A percentile compares a stretch with the other conserved stretches of the same genome.
phyloP scores from a whole-genome alignment of 2,888 invertebrate species.

The Lucinisca nassula region DNA sequence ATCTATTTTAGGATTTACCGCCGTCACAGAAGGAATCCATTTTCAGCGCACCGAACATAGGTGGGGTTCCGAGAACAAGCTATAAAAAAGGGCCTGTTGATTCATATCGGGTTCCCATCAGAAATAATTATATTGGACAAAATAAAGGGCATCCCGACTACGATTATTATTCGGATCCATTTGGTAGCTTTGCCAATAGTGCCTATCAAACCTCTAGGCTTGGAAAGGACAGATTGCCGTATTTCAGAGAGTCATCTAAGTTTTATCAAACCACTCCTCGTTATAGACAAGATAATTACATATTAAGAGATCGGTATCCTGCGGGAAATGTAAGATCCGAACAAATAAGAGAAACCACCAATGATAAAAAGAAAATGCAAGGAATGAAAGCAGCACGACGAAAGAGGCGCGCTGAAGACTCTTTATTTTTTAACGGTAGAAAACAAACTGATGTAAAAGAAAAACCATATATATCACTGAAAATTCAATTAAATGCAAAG shows the following conservation, averaged over 20 bases:
- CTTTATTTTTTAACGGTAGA: neutral
- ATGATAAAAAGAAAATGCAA: neutral
- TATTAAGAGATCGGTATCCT: conserved; percentile 43
- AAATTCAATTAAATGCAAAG: too few relatives aligned
- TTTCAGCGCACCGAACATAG: conserved; percentile 49
- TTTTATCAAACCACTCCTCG: conserved; percentile 48
- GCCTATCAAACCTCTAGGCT: conserved; percentile 12
- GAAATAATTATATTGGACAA: neutral
- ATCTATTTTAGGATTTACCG: too few relatives aligned
- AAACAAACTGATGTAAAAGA: neutral
- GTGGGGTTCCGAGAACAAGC: conserved; percentile 52
- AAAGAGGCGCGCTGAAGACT: neutral
- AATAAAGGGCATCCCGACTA: conserved; percentile 42
- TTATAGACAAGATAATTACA: conserved; percentile 19
- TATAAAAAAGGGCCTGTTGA: conserved; percentile 67
- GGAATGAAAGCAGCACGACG: conserved; percentile 44
- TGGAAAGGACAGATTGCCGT: neutral
- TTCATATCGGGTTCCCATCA: neutral
- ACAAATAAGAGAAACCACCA: conserved; percentile 31
- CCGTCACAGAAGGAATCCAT: conserved; percentile 45
- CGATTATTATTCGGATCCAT: conserved; percentile 48
- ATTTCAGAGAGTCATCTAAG: conserved; percentile 21
- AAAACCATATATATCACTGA: neutral
- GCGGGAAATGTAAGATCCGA: neutral
- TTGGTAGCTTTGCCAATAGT: conserved; percentile 35